Percentiles rank a stretch among this genome's conserved stretches.
These are phyloP conservation scores for Aphrophora alni DNA, from an alignment of 2,888 invertebrate genomes.

Conservation along the genomic window DNA sequence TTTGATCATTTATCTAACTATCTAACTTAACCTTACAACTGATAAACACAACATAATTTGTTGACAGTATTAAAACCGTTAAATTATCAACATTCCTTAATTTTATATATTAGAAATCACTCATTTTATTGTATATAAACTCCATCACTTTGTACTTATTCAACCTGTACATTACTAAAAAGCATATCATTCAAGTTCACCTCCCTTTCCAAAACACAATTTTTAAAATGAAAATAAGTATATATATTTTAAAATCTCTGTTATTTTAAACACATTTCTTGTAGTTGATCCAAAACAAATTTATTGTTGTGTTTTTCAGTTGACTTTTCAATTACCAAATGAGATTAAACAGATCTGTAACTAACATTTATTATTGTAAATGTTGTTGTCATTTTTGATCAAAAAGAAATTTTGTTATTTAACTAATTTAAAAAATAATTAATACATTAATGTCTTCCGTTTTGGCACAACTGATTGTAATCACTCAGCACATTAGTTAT, in stretches of 20 bases:
- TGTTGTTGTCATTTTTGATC: not conserved
- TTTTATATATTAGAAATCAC: too few relatives aligned
- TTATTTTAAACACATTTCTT: too few relatives aligned
- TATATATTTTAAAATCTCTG: too few relatives aligned
- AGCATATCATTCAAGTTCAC: not conserved
- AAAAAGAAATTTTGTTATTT: slow-evolving; percentile 17
- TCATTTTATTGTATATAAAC: not conserved
- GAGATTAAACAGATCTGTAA: not conserved
- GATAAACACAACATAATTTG: not conserved
- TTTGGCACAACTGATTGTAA: not conserved
- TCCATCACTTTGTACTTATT: not conserved
- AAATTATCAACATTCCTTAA: not conserved
- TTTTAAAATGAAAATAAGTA: not conserved
- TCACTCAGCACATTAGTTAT: not conserved
- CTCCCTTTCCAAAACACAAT: not conserved
- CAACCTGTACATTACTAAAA: not conserved
- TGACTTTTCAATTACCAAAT: not conserved
- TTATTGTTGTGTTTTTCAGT: not conserved
- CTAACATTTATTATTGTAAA: not conserved
- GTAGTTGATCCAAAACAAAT: not conserved
- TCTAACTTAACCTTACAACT: not conserved
- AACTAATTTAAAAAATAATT: slow-evolving; percentile 26
- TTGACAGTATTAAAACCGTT: too few relatives aligned
- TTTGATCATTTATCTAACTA: not conserved
- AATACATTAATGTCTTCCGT: not conserved